These are phyloP conservation scores for Hetaerina americana DNA, from an alignment of 1,140 invertebrate species.

Conservation along the genomic window DNA sequence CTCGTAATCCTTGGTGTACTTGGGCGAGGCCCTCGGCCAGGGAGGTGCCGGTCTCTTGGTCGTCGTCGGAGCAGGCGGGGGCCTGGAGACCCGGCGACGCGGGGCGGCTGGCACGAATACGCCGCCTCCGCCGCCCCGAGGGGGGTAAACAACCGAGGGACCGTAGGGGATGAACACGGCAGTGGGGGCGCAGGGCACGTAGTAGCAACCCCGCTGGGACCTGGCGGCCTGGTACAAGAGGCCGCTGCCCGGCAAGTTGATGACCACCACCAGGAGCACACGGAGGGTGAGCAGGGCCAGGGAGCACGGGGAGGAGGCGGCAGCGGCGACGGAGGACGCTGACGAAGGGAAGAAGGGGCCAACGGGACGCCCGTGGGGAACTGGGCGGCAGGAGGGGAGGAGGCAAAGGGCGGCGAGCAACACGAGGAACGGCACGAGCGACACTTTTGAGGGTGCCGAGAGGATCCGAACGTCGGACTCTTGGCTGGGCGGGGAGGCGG, in stretches of 20 bases:
- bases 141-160: neutral
- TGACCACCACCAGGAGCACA: neutral
- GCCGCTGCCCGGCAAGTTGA: neutral
- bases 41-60: neutral
- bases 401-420: neutral
- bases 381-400: neutral
- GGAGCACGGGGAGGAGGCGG: neutral
- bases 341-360: neutral
- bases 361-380: neutral
- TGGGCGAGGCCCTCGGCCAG: neutral
- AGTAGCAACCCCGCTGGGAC: neutral
- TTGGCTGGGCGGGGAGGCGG: neutral
- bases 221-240: neutral
- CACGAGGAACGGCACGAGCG: neutral
- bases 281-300: neutral
- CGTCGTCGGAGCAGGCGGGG: too few relatives aligned
- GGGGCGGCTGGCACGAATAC: neutral
- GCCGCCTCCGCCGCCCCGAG: neutral
- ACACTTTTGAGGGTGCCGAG: neutral
- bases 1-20: conserved; percentile 1
- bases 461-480: too few relatives aligned
- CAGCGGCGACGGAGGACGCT: neutral
- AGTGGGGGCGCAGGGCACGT: neutral
- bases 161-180: neutral
- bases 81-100: too few relatives aligned